Percentiles rank a stretch among this genome's conserved stretches.
phyloP scores from a whole-genome alignment of 1,140 invertebrate species.

The Rhyzopertha dominica region DNA sequence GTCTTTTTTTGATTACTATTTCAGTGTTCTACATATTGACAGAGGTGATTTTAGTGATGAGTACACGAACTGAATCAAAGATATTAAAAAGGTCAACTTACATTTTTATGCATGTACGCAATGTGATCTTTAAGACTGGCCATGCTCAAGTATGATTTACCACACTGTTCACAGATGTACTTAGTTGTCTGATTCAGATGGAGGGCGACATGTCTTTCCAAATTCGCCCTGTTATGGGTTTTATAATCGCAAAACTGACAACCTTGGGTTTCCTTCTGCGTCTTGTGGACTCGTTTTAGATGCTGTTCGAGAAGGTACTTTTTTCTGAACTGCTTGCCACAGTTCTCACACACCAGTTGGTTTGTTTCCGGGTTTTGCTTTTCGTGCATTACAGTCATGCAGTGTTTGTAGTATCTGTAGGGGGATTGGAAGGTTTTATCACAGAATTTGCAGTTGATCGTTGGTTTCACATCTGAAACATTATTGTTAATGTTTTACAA shows the following conservation, averaged over 20 bases:
- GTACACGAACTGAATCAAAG: background rate
- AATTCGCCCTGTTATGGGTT: constrained; percentile 39
- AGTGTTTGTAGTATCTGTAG: constrained; percentile 32
- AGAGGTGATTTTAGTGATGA: background rate
- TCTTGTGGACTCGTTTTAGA: constrained; percentile 41
- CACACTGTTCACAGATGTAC: constrained; percentile 43
- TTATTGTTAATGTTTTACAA: background rate
- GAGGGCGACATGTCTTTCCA: constrained; percentile 40
- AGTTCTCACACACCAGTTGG: constrained; percentile 40
- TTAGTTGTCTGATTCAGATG: constrained; percentile 39
- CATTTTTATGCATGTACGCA: constrained; percentile 18
- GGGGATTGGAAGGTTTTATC: constrained; percentile 18
- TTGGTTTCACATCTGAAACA: constrained; percentile 15
- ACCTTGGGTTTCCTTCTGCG: constrained; percentile 33
- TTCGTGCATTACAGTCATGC: constrained; percentile 36
- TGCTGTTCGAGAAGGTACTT: constrained; percentile 42
- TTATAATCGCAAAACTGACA: constrained; percentile 42
- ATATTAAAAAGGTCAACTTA: constrained; percentile 2
- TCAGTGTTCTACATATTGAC: background rate
- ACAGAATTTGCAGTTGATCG: constrained; percentile 19
- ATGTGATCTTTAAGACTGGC: constrained; percentile 21
- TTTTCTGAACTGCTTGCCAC: constrained; percentile 40
- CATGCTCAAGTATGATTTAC: constrained; percentile 40
- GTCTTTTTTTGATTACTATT: background rate
- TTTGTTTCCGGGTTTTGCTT: constrained; percentile 38